Base-by-base conservation (phyloP, 2,113 vertebrate genomes). In the Pandion haliaetus region DNA sequence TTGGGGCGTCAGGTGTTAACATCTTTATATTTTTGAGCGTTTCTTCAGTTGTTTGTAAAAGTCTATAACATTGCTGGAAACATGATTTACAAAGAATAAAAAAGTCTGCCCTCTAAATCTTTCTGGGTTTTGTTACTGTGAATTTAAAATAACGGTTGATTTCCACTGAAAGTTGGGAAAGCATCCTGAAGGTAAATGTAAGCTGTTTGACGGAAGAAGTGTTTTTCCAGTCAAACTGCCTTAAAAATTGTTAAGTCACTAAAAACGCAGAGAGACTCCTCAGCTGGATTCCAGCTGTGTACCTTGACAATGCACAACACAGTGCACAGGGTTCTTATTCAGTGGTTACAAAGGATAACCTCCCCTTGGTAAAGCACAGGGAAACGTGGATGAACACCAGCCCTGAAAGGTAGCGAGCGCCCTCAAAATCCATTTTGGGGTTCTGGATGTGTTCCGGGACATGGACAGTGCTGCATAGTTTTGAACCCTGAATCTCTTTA, bases 241-340 rank as follows among this genome's bases (percentile, higher is more conserved):
- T 91, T 65, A 69, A 66, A 57, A 50, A 47, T 67, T 62, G 16
- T 61, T 62, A 32, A 76, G 32, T 23, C 42, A 6, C 54, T 82
- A 36, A 58, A 49, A 62, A 2, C 0, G 0, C 16, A 29, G n/a
- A 34, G 38, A 42, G 23, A 8, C 20, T 17, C 8, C 73, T 63
- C 31, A 40, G 69, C 29, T 70, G 67, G 45, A 3, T 88, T 84
- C 47, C 65, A 89, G 17, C 47, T 15, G 31, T 15, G 52, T 29
- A 13, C 25, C 42, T 54, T 24, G 14, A 11, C 45, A 21, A 9
- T 4, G 55, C 3, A 1, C 62, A 54, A 3, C 34, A 21, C 67
- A 21, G n/a, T 2, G 2, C 54, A 9, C 15, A 3, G 0, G 0
- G 49, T 20, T 65, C 88, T 72, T 32, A 1, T 6, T 54, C 29